These are phyloP conservation scores for Paramuricea clavata DNA, from an alignment of 92 coral and sea anemone genomes.

Conservation along the genomic window DNA sequence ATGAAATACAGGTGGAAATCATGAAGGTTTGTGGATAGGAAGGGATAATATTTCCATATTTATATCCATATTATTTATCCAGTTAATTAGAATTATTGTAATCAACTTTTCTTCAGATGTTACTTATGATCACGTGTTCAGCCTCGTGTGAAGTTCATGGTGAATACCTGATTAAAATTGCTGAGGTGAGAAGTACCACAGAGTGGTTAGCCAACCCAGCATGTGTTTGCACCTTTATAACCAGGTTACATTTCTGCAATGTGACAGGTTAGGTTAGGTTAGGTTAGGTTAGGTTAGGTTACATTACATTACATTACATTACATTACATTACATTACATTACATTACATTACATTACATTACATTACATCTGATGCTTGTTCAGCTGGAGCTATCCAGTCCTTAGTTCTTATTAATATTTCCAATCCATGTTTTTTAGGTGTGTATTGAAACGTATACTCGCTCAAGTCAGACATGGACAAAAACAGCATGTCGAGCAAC, in stretches of 20 bases:
- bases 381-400: no score
- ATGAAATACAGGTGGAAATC: constrained; percentile 97
- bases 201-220: neutral
- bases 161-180: constrained; percentile 95
- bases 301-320: no score
- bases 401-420: neutral
- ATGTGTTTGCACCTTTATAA: no score
- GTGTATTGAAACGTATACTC: constrained; percentile 95
- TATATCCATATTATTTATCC: neutral
- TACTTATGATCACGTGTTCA: constrained; percentile 96
- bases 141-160: constrained; percentile 99
- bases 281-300: no score
- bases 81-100: no score
- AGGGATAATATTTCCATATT: neutral
- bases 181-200: constrained; percentile 74
- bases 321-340: no score
- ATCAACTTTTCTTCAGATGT: constrained; percentile 65
- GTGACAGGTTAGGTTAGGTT: no score
- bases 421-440: constrained; percentile 60
- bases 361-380: no score
- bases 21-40: constrained; percentile 81
- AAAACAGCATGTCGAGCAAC: constrained; percentile 99
- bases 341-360: no score
- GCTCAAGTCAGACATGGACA: constrained; percentile 90
- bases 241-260: no score